These are phyloP conservation scores for Resseliella maxima DNA, from an alignment of 2,888 invertebrate genomes.

Conservation along the genomic window DNA sequence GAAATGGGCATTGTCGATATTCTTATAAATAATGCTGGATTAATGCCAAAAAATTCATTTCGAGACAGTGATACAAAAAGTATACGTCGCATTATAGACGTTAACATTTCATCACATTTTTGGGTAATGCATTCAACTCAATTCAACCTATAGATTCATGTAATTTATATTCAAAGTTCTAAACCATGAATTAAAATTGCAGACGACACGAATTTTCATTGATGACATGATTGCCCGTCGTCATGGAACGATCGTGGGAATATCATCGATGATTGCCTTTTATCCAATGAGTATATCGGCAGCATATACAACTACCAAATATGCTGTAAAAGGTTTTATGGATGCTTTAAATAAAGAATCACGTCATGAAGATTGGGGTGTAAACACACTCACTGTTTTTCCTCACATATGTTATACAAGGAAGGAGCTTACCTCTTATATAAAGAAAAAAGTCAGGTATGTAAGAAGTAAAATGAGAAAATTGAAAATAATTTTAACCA, in stretches of 20 bases:
- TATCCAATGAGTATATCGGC: conserved; percentile 65
- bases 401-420: neutral
- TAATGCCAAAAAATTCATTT: conserved; percentile 66
- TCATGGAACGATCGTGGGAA: conserved; percentile 68
- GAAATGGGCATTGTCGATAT: conserved; percentile 68
- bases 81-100: conserved; percentile 66
- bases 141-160: too few relatives aligned
- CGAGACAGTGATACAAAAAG: conserved; percentile 66
- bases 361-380: neutral
- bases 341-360: conserved; percentile 47
- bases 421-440: neutral
- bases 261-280: conserved; percentile 67
- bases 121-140: conserved; percentile 64
- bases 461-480: too few relatives aligned
- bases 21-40: conserved; percentile 68
- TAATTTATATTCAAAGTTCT: too few relatives aligned
- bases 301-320: conserved; percentile 68
- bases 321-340: conserved; percentile 68
- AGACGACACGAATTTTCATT: conserved; percentile 68
- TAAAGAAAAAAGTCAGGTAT: neutral
- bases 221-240: conserved; percentile 67
- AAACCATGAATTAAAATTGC: conserved; percentile 56
- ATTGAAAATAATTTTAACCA: neutral
- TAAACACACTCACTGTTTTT: neutral
- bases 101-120: conserved; percentile 68